Evolutionary conservation across 2,113 vertebrate genomes (phyloP).

Genomic region (Lagenorhynchus albirostris): DNA sequence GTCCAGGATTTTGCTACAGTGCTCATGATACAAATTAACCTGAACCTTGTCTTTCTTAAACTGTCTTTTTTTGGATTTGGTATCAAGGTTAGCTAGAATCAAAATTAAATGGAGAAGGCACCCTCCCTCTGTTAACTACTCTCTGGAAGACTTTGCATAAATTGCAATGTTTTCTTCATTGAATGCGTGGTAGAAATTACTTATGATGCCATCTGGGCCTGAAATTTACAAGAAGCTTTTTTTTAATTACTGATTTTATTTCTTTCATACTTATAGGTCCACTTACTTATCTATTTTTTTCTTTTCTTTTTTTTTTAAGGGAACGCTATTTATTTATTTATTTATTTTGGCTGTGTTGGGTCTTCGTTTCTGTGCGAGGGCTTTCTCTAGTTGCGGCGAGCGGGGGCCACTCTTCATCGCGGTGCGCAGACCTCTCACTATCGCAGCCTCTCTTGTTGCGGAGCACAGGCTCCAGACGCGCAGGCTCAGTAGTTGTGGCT

Average conservation of each 20-base stretch:
- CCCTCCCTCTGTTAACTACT: not conserved
- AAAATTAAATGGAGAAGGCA: not conserved
- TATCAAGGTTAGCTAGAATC: not conserved
- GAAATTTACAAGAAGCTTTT: not conserved
- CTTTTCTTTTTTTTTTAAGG: no score
- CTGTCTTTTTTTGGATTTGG: not conserved
- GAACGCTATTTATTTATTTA: no score
- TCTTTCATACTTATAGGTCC: not conserved
- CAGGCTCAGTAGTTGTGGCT: no score
- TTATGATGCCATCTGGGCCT: not conserved
- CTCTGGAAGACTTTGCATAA: not conserved
- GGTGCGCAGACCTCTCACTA: no score
- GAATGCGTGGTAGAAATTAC: not conserved
- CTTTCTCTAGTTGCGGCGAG: no score
- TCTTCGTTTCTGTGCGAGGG: no score
- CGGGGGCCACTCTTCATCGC: no score
- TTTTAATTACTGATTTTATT: not conserved
- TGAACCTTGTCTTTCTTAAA: not conserved
- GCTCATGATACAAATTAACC: not conserved
- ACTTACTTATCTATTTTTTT: not conserved
- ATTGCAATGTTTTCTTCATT: not conserved
- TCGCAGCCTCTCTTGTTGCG: no score
- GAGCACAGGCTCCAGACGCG: no score
- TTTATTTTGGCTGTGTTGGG: no score
- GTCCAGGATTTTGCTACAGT: not conserved